These are phyloP conservation scores for Ypsolopha scabrella DNA, from an alignment of 2,888 invertebrate species.

Conservation along the genomic window DNA sequence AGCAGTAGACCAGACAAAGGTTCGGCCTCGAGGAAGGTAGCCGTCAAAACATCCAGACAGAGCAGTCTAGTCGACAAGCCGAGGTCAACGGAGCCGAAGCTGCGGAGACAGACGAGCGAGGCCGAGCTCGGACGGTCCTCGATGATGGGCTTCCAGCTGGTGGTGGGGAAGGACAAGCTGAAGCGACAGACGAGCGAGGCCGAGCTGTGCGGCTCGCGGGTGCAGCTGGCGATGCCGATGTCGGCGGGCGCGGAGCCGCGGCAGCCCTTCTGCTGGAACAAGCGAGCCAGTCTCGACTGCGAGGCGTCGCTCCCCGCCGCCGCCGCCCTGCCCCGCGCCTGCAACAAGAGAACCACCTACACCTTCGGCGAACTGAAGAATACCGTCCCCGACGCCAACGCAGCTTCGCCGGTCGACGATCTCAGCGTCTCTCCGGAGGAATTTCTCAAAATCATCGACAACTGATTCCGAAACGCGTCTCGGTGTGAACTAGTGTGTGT, in stretches of 20 bases:
- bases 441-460: constrained; percentile 51
- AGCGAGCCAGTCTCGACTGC: constrained; percentile 41
- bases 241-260: constrained; percentile 61
- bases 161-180: constrained; percentile 50
- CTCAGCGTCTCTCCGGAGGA: constrained; percentile 44
- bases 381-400: constrained; percentile 46
- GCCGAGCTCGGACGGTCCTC: constrained; percentile 29
- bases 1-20: constrained; percentile 29
- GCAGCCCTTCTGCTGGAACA: constrained; percentile 44
- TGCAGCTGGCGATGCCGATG: constrained; percentile 56
- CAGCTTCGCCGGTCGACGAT: constrained; percentile 10
- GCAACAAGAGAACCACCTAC: constrained; percentile 29
- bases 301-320: constrained; percentile 25
- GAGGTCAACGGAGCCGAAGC: constrained; percentile 2
- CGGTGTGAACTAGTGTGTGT: constrained; percentile 11
- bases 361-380: constrained; percentile 63
- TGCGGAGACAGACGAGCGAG: constrained; percentile 49
- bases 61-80: constrained; percentile 44
- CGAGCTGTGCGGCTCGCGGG: constrained; percentile 43
- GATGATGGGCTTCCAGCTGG: constrained; percentile 46
- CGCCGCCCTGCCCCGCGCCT: constrained; percentile 13
- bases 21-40: background rate
- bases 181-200: constrained; percentile 56
- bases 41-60: constrained; percentile 29
- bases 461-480: constrained; percentile 21